Percentiles rank a stretch among this genome's conserved stretches.
phyloP scores from a whole-genome alignment of 2,797 vertebrate species.

The Thunnus albacares region DNA sequence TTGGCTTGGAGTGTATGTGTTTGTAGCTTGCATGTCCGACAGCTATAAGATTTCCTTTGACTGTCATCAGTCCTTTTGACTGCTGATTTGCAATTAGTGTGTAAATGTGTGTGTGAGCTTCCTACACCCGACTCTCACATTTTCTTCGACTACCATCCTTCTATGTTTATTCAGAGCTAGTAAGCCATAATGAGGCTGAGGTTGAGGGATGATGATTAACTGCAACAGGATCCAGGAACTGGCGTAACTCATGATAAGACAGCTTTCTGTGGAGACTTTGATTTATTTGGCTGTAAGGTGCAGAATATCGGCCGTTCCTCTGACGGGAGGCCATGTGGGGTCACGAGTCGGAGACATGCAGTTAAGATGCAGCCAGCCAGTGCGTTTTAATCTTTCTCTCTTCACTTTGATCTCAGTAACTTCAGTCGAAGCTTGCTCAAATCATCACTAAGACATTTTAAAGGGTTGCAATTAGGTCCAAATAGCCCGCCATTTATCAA shows the following conservation, averaged over 20 bases:
- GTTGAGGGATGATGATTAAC: conserved; percentile 80
- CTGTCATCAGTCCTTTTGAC: conserved; percentile 21
- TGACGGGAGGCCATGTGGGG: conserved; percentile 63
- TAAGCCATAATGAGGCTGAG: conserved; percentile 75
- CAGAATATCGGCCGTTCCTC: conserved; percentile 58
- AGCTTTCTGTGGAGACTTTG: conserved; percentile 73
- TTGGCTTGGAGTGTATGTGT: conserved; percentile 18
- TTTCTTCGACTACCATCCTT: conserved; percentile 50
- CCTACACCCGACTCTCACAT: conserved; percentile 27
- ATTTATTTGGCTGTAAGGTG: conserved; percentile 79
- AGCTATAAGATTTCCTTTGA: conserved; percentile 30
- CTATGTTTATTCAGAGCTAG: conserved; percentile 70
- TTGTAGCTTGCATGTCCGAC: conserved; percentile 22
- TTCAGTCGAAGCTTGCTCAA: conserved; percentile 78
- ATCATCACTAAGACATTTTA: conserved; percentile 82
- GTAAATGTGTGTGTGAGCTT: conserved; percentile 10
- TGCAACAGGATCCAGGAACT: conserved; percentile 71
- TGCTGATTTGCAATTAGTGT: background rate
- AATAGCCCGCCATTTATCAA: conserved; percentile 82
- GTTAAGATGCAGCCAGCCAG: conserved; percentile 69
- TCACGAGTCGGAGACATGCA: conserved; percentile 74
- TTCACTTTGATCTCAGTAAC: conserved; percentile 81
- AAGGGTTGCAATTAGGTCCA: conserved; percentile 83
- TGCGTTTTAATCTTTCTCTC: conserved; percentile 78
- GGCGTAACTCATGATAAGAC: conserved; percentile 74